A percentile compares a stretch with the other conserved stretches of the same genome.
These are phyloP conservation scores for Mizuhopecten yessoensis DNA, from an alignment of 1,140 invertebrate species.

Conservation along the genomic window DNA sequence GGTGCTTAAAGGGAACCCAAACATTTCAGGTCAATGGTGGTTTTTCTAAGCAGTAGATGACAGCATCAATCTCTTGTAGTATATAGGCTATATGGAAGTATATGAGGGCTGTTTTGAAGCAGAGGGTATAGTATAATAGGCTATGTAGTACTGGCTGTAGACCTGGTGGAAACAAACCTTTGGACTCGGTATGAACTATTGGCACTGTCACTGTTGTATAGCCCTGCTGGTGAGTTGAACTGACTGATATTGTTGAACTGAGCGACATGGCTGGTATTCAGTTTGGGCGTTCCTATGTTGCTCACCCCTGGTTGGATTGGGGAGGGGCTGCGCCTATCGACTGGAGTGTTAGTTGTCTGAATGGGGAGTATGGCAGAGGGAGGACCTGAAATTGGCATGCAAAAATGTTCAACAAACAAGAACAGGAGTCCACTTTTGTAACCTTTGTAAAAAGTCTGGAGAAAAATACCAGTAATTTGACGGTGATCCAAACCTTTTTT, in stretches of 20 bases:
- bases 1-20: not conserved
- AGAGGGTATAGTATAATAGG: not conserved
- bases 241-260: constrained; percentile 87
- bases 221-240: constrained; percentile 96
- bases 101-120: not conserved
- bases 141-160: not conserved
- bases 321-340: constrained; percentile 29
- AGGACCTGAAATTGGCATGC: constrained; percentile 63
- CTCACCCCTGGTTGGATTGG: constrained; percentile 17
- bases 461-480: not conserved
- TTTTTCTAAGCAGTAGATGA: not conserved
- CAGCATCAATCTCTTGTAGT: not conserved
- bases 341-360: constrained; percentile 42
- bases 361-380: constrained; percentile 56
- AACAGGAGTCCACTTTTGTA: not conserved
- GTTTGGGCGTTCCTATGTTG: constrained; percentile 58
- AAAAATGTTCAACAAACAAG: not conserved
- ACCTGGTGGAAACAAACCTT: not conserved
- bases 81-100: not conserved
- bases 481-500: not conserved
- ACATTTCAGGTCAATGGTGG: not conserved
- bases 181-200: constrained; percentile 14
- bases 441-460: not conserved
- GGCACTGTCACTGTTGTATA: constrained; percentile 87
- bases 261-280: constrained; percentile 89